Base-by-base conservation (phyloP, 2,888 invertebrate genomes). In the Megamerina dolium region DNA sequence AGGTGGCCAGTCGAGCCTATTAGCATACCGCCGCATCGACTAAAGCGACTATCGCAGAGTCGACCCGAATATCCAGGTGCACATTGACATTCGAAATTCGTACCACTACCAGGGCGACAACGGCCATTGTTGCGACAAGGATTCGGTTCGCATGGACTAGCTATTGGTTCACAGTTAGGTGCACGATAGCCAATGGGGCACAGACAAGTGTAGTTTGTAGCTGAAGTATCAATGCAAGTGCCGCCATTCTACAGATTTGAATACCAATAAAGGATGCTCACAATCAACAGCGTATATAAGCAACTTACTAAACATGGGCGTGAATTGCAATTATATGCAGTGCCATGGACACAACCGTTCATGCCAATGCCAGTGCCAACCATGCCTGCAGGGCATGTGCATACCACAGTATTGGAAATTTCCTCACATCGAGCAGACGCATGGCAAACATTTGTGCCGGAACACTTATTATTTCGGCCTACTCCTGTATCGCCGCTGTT, bases 91-190 rank as follows among this genome's bases (percentile, higher is more conserved):
- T 70, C 65, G 49, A 70, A 77, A 1, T 45, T 41, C 21, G 43
- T 34, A 2, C 42, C 43, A 4, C 46, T 46, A 0, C 48, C 47
- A 2, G 52, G 34, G 3, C 32, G 53, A 64, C 94, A 95, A 3
- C 79, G 80, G 1, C 89, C 94, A 2, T 83, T 84, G 66, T 94
- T 90, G 51, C 73, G 74, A 63, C 94, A 95, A 0, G 91, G 92
- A 65, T 81, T 81, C 4, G 77, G 75, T 2, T 64, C 59, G 63
- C 94, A 94, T 0, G 77, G 74, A 63, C 84, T 75, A 0, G 72
- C 63, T 14, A 70, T 50, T 1, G 70, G 61, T 31, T 81, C 77
- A 64, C 92, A 92, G 39, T 76, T 78, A 9, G 71, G 68, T 3
- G 81, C 82, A 60, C 50, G 49, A 35, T 54, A 66, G 9, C 69